phyloP scores from a whole-genome alignment of 2,113 vertebrate species.

The Turnix velox region DNA sequence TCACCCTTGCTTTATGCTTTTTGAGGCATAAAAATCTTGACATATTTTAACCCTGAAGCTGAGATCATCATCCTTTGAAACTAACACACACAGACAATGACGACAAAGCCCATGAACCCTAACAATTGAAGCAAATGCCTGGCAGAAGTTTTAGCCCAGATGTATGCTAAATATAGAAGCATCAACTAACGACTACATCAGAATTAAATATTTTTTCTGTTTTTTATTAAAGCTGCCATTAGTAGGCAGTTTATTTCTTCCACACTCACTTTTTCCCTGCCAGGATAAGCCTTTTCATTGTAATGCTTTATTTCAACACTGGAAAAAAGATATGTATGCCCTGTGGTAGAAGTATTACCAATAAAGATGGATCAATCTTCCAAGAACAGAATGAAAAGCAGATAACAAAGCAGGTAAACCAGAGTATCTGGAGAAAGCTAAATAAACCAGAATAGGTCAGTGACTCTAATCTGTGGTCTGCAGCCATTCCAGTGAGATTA shows the following conservation, averaged over 20 bases:
- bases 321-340: slow-evolving; percentile 44
- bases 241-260: not conserved
- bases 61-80: slow-evolving; percentile 25
- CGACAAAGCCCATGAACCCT: not conserved
- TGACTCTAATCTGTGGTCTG: not conserved
- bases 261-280: not conserved
- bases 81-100: not conserved
- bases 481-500: not conserved
- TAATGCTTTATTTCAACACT: slow-evolving; percentile 22
- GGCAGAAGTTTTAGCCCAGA: not conserved
- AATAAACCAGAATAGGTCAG: slow-evolving; percentile 24
- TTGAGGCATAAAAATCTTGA: slow-evolving; percentile 34
- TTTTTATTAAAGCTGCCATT: slow-evolving; percentile 55
- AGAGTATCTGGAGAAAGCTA: not conserved
- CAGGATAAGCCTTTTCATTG: slow-evolving; percentile 12
- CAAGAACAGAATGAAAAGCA: not conserved
- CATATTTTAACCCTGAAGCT: slow-evolving; percentile 28
- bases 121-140: not conserved
- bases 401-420: slow-evolving; percentile 18
- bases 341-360: slow-evolving; percentile 29
- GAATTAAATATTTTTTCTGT: not conserved
- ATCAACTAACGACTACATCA: not conserved
- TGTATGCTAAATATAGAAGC: not conserved
- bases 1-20: not conserved
- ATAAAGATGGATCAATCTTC: slow-evolving; percentile 63